Percentiles rank a stretch among this genome's conserved stretches.
Evolutionary conservation across 2,113 vertebrate genomes (phyloP).

Genomic region (Orthonyx spaldingii): DNA sequence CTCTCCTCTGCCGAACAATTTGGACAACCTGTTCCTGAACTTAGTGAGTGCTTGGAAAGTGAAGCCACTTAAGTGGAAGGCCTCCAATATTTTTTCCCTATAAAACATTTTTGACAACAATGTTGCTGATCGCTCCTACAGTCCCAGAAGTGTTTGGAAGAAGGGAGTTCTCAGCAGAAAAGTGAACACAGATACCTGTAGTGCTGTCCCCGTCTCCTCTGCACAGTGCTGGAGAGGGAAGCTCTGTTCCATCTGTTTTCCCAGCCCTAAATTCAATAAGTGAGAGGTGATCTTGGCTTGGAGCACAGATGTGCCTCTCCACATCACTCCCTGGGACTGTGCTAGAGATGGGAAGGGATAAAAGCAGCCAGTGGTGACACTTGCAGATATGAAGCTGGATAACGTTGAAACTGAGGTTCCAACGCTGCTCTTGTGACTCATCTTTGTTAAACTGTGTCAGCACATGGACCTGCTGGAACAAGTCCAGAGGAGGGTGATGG

Average conservation of each 20-base stretch:
- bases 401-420: neutral
- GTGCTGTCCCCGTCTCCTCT: neutral
- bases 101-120: neutral
- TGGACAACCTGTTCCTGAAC: neutral
- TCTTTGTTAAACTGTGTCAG: neutral
- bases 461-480: neutral
- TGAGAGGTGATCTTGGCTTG: rapidly evolving
- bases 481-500: neutral
- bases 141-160: neutral
- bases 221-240: neutral
- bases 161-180: neutral
- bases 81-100: neutral
- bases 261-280: neutral
- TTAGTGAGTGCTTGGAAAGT: neutral
- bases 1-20: neutral
- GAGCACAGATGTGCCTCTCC: neutral
- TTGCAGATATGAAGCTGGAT: neutral
- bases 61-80: neutral
- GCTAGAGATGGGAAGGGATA: neutral
- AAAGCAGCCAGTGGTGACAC: neutral
- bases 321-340: neutral
- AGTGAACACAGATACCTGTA: neutral
- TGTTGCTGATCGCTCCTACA: neutral
- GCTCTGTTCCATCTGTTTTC: neutral
- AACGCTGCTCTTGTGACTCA: neutral